Evolutionary conservation across 2,113 vertebrate species (phyloP), one percentile per base, ranked within the genome.

Genomic region (Ascaphus truei): DNA sequence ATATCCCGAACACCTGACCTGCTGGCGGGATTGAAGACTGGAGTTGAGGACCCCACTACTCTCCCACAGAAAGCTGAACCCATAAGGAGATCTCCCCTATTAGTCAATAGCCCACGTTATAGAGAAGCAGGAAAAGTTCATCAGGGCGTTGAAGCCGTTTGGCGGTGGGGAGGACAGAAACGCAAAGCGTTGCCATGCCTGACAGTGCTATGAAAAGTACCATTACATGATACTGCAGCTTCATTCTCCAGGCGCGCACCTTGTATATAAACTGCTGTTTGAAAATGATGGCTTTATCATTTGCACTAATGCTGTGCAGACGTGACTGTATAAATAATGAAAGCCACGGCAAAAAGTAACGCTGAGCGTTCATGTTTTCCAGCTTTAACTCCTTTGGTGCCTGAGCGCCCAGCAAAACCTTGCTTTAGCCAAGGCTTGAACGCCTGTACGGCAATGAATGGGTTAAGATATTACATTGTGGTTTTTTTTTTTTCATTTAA

Each of bases 271-370:
- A 62, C 60, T 10, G 60, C 60, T 18, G 20, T 29, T 33, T 33
- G 29, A 12, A n/a, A 62, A 62, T 62, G 60, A 62, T 62, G 60
- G 41, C 20, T 62, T 62, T 62, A 62, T 62, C 60, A 48, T 62
- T 62, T 16, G 43, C 60, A 10, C 60, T 62, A 62, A 62, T 50
- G 60, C 60, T 11, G 60, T 13, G 26, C 59, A 47, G 39, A 31
- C 60, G 48, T 23, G 10, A 48, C 27, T 31, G 43, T 22, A 47
- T 30, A 64, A 64, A 52, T 52, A 52, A 64, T 50, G 47, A 64
- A 52, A 25, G 47, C 45, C 62, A 52, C 20, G 43, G 62, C 29
- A 36, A 37, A 64, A 52, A 36, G 33, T 10, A 64, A 64, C 27
- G 45, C 22, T 12, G 31, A 22, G 43, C 18, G 7, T 62, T 50